Percentiles rank a stretch among this genome's conserved stretches.
Evolutionary conservation across 2,888 invertebrate species (phyloP).

Genomic region (Didymodactylos carnosus): DNA sequence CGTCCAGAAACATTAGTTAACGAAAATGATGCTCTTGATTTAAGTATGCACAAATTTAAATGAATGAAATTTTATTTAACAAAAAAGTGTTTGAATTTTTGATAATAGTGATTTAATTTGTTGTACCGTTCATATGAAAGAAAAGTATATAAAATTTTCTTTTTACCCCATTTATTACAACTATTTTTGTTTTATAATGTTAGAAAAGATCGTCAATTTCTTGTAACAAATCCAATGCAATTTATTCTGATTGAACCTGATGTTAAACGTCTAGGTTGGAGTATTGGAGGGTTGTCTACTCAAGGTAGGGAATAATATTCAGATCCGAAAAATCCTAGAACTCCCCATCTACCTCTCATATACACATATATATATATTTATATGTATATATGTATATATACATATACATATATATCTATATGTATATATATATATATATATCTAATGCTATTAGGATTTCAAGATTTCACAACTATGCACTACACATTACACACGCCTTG

Average conservation of each 20-base stretch:
- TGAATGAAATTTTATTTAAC: background rate
- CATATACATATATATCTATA: too few relatives aligned
- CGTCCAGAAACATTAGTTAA: slow-evolving; percentile 69
- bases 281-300: too few relatives aligned
- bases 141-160: slow-evolving; percentile 34
- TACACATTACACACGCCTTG: too few relatives aligned
- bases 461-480: too few relatives aligned
- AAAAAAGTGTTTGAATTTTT: background rate
- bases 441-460: too few relatives aligned
- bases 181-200: background rate
- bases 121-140: slow-evolving; percentile 73
- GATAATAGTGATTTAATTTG: slow-evolving; percentile 92
- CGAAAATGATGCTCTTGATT: slow-evolving; percentile 18
- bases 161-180: background rate
- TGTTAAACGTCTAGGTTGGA: slow-evolving; percentile 78
- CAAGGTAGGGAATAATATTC: too few relatives aligned
- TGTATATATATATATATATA: too few relatives aligned
- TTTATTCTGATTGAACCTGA: slow-evolving; percentile 93
- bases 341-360: too few relatives aligned
- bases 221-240: slow-evolving; percentile 83
- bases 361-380: too few relatives aligned
- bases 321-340: too few relatives aligned
- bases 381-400: too few relatives aligned
- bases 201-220: slow-evolving; percentile 58
- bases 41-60: too few relatives aligned